Conservation (phyloP, 2,113 vertebrate species). For the Syngnathus scovelli region DNA sequence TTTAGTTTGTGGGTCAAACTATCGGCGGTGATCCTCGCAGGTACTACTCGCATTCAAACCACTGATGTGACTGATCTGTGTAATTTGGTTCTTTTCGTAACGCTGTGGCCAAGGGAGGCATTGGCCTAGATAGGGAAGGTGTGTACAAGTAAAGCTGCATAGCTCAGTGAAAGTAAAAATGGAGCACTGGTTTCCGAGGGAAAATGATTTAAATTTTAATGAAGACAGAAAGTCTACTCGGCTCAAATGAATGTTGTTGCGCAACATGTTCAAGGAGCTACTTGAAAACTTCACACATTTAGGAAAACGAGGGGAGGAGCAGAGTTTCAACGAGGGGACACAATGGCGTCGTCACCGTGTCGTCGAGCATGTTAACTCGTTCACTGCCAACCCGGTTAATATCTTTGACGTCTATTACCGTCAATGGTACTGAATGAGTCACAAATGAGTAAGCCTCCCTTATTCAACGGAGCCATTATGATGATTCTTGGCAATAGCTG, state of each 20-base stretch:
- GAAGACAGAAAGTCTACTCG: conserved; percentile 50
- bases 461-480: background rate
- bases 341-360: background rate
- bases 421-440: no score
- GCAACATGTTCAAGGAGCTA: conserved; percentile 25
- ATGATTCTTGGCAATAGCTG: background rate
- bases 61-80: conserved; percentile 13
- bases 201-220: conserved; percentile 57
- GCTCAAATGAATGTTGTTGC: conserved; percentile 43
- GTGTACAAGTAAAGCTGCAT: conserved; percentile 45
- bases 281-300: conserved; percentile 17
- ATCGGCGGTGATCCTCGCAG: background rate
- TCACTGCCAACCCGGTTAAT: no score
- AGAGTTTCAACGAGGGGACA: background rate
- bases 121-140: conserved; percentile 63
- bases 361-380: background rate
- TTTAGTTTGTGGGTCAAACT: background rate
- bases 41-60: background rate
- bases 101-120: conserved; percentile 37
- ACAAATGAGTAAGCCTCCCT: background rate
- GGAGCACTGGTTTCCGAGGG: conserved; percentile 53
- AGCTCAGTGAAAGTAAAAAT: conserved; percentile 56
- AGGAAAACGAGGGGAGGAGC: conserved; percentile 1
- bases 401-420: no score
- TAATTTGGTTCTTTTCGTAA: conserved; percentile 25